Evolutionary conservation across 2,113 vertebrate genomes (phyloP).

Genomic region (Toxostoma redivivum): DNA sequence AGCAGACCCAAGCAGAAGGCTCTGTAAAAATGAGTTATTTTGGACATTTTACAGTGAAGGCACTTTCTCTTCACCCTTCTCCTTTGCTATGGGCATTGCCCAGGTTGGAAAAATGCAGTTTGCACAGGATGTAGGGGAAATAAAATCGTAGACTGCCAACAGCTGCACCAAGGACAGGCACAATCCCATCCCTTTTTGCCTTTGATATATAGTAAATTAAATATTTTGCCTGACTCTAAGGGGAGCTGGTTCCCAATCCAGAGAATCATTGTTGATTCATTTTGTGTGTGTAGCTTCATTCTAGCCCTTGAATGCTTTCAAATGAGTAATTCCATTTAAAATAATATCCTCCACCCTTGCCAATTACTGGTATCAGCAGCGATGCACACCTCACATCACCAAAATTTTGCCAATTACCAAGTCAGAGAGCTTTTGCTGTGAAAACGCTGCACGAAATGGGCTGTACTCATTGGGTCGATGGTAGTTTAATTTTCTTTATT

Average conservation of each 20-base stretch:
- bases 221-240: neutral
- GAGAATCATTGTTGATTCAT: neutral
- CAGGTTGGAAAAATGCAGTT: neutral
- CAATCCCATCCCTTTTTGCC: neutral
- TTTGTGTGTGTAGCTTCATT: neutral
- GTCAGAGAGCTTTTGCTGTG: neutral
- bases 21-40: neutral
- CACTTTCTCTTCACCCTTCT: neutral
- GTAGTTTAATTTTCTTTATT: constrained; percentile 55
- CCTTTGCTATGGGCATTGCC: neutral
- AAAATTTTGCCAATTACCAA: constrained; percentile 40
- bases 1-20: neutral
- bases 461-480: neutral
- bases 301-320: neutral
- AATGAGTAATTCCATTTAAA: constrained; percentile 13
- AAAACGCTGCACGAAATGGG: neutral
- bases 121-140: neutral
- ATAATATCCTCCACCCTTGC: constrained; percentile 18
- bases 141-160: neutral
- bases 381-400: constrained; percentile 2
- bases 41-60: neutral
- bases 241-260: neutral
- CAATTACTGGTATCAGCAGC: constrained; percentile 28
- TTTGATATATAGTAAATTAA: neutral
- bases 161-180: neutral